Evolutionary conservation across 2,797 vertebrate species (phyloP).

Genomic region (Simalia tracyae): DNA sequence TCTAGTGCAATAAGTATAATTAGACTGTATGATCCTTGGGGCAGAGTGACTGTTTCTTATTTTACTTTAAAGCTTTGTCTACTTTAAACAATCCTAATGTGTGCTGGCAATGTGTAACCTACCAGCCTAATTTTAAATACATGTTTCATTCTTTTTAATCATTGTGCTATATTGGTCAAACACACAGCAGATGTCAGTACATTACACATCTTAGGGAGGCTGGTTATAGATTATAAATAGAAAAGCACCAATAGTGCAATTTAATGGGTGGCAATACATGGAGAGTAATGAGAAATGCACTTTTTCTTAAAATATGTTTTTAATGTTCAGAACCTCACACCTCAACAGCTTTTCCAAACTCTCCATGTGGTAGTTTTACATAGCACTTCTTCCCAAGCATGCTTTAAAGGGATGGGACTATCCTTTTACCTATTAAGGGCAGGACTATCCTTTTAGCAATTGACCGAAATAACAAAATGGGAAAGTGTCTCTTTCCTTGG

Average conservation of each 20-base stretch:
- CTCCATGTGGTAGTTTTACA: background rate
- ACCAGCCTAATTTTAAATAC: background rate
- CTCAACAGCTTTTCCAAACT: conserved; percentile 32
- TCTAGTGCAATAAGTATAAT: background rate
- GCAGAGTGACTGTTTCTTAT: conserved; percentile 17
- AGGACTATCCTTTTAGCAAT: background rate
- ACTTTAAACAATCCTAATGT: background rate
- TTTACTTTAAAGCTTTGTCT: background rate
- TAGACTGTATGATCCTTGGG: background rate
- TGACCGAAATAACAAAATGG: background rate
- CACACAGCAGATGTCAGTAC: conserved; percentile 72
- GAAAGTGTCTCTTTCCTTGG: background rate
- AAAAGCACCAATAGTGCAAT: conserved; percentile 30
- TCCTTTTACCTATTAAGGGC: background rate
- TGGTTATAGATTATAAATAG: conserved; percentile 20
- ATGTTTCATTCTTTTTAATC: rapidly evolving
- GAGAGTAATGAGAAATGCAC: background rate
- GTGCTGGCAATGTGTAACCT: conserved; percentile 8
- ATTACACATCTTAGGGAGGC: conserved; percentile 57
- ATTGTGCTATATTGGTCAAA: conserved; percentile 46
- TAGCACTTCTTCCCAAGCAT: background rate
- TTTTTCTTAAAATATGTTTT: background rate
- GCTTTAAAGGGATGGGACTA: background rate
- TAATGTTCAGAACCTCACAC: background rate
- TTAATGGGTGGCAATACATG: background rate